Conservation (phyloP, 64 coral and sea anemone species). For the Stichodactyla helianthus region DNA sequence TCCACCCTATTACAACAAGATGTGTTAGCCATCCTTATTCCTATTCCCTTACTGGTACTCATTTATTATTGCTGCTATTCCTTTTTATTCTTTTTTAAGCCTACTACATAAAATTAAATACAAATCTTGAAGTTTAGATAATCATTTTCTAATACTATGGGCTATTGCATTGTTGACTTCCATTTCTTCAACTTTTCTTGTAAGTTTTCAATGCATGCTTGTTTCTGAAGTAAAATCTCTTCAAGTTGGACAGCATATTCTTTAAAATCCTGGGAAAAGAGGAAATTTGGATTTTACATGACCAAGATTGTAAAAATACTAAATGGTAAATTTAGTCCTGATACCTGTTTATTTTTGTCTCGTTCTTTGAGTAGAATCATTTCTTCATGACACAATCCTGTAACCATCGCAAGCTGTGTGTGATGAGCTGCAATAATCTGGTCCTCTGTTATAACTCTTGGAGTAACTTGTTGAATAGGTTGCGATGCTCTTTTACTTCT, state of each 20-base stretch:
- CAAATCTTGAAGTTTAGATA: background rate
- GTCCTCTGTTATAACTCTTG: slow-evolving; percentile 33
- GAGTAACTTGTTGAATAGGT: slow-evolving; percentile 9
- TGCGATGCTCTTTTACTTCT: slow-evolving; percentile 8
- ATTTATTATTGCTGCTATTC: background rate
- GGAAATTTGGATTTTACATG: background rate
- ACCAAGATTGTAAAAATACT: background rate
- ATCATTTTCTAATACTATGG: background rate
- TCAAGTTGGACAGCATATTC: slow-evolving; percentile 38
- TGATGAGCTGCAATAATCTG: slow-evolving; percentile 82
- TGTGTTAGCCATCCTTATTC: too few relatives aligned
- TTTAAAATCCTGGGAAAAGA: slow-evolving; percentile 36
- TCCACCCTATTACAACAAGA: too few relatives aligned
- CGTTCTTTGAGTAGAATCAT: slow-evolving; percentile 81
- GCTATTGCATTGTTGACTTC: slow-evolving; percentile 1
- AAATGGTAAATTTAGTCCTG: background rate
- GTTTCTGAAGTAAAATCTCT: slow-evolving; percentile 43
- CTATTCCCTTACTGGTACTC: background rate
- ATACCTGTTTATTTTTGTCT: slow-evolving; percentile 59
- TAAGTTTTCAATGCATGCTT: slow-evolving; percentile 37
- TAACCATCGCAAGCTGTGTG: slow-evolving; percentile 66
- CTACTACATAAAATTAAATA: background rate
- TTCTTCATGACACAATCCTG: slow-evolving; percentile 76
- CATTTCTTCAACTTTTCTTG: slow-evolving; percentile 32
- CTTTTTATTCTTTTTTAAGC: background rate